Evolutionary conservation across 2,113 vertebrate species (phyloP).

Genomic region (Prionailurus bengalensis): DNA sequence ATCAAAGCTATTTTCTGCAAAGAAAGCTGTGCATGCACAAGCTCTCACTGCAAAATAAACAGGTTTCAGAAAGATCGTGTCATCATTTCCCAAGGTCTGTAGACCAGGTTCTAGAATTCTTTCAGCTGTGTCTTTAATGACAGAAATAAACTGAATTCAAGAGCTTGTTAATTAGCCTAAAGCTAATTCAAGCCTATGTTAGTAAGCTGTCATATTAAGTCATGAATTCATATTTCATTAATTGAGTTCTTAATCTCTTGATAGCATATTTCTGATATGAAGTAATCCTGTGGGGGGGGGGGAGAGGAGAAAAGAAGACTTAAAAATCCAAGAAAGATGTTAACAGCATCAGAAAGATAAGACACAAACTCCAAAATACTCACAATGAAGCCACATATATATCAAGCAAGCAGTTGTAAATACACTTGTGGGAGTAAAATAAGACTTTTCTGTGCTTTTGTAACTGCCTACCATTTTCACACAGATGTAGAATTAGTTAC

Average conservation of each 20-base stretch:
- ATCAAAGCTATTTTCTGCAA: conserved; percentile 48
- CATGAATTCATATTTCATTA: conserved; percentile 10
- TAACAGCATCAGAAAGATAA: background rate
- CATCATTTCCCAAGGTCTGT: background rate
- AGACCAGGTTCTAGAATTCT: conserved; percentile 29
- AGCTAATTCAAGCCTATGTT: conserved; percentile 33
- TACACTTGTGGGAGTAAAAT: background rate
- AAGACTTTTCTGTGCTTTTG: background rate
- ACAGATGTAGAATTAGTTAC: conserved; percentile 25
- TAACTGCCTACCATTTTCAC: background rate
- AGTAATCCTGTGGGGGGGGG: background rate
- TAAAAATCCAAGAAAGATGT: conserved; percentile 18
- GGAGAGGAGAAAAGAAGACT: background rate
- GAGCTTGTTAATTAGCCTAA: background rate
- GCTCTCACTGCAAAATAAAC: conserved; percentile 48
- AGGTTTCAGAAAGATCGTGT: conserved; percentile 39
- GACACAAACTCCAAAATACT: background rate
- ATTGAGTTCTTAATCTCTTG: conserved; percentile 24
- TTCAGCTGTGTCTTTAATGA: background rate
- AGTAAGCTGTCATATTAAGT: background rate
- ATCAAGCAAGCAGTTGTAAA: background rate
- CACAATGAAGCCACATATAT: background rate
- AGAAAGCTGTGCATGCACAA: background rate
- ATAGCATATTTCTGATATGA: conserved; percentile 17
- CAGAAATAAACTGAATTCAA: conserved; percentile 54